Base-by-base conservation (phyloP, 1,140 invertebrate species). In the Onthophagus taurus region DNA sequence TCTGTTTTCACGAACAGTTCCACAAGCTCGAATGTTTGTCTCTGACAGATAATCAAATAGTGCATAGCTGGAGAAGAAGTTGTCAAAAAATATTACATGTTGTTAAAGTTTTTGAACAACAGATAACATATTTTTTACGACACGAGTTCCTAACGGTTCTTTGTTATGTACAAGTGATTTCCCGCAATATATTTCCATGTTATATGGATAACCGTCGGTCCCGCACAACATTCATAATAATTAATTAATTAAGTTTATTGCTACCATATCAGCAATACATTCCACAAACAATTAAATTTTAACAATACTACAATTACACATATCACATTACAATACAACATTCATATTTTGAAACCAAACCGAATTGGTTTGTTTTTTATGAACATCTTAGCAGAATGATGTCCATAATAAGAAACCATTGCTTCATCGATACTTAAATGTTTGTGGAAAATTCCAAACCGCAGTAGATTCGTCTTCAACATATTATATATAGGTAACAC, bases 271-370 rank as follows among this genome's bases (percentile, higher is more conserved):
- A n/a, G n/a, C n/a, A n/a, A n/a, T n/a, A n/a, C n/a, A n/a, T n/a
- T n/a, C n/a, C n/a, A n/a, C n/a, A n/a, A n/a, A n/a, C n/a, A n/a
- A n/a, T n/a, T n/a, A n/a, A n/a, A n/a, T n/a, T n/a, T n/a, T n/a
- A n/a, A n/a, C n/a, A n/a, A n/a, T n/a, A n/a, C n/a, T n/a, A n/a
- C n/a, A n/a, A n/a, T n/a, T n/a, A n/a, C n/a, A n/a, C n/a, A n/a
- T n/a, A n/a, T n/a, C n/a, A n/a, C 14, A 7, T 6, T 8, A 33
- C 31, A 6, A 33, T 13, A 33, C 6, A 33, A 16, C 6, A 6
- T 8, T 14, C 31, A 33, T 6, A 33, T 6, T 33, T 33, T 33
- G 31, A 7, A 33, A 33, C 31, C 31, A 33, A 65, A 33, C 14
- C 13, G 6, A 13, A 33, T 33, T 16, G 14, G 31, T 16, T 33